phyloP scores from a whole-genome alignment of 2,113 vertebrate species.

The Tragelaphus buxtoni region DNA sequence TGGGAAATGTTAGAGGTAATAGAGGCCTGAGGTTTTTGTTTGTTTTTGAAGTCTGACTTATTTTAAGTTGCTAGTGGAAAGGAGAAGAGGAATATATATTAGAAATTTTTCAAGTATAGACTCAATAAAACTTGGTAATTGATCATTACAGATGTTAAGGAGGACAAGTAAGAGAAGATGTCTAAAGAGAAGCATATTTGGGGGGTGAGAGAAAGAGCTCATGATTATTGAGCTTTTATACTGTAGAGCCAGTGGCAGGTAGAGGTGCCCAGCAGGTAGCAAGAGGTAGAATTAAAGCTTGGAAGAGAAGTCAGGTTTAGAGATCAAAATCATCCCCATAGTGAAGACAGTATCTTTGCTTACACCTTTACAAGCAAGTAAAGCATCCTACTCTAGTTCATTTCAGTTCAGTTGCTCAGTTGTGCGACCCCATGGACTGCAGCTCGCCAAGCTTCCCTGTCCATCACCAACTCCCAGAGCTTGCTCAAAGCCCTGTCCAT shows the following conservation, averaged over 20 bases:
- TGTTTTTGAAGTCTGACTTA: background rate
- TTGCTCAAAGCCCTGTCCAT: background rate
- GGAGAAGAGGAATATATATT: background rate
- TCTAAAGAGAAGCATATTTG: background rate
- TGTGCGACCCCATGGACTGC: background rate
- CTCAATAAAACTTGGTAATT: background rate
- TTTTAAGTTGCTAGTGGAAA: background rate
- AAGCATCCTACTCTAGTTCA: background rate
- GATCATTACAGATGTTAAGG: background rate
- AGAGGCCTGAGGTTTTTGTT: background rate
- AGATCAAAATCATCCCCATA: background rate
- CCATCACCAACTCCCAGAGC: background rate
- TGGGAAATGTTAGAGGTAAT: background rate
- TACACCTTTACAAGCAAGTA: background rate
- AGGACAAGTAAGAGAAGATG: background rate
- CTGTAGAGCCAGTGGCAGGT: background rate
- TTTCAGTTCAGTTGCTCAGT: background rate
- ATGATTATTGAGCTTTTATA: background rate
- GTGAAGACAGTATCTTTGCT: background rate
- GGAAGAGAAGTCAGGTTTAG: background rate
- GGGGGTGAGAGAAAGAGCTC: background rate
- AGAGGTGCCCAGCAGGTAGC: background rate
- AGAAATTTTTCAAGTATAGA: background rate
- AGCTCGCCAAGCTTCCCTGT: background rate
- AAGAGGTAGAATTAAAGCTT: background rate